Evolutionary conservation across 2,888 invertebrate species (phyloP).

Genomic region (Oligia latruncula): DNA sequence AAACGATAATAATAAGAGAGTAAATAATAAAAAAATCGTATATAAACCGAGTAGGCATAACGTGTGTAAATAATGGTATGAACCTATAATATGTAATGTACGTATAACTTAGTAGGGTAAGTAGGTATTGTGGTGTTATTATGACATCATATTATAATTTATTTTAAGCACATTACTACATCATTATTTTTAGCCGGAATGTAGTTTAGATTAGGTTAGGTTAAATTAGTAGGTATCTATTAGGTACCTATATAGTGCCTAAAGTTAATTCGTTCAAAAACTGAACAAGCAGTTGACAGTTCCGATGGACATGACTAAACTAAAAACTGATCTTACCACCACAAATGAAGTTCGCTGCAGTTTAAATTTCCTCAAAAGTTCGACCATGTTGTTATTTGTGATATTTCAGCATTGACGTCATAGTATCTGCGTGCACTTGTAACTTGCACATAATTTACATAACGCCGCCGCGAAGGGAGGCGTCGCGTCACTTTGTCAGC

Average conservation of each 20-base stretch:
- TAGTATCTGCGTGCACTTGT: constrained; percentile 33
- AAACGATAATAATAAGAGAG: constrained; percentile 49
- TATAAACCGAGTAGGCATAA: constrained; percentile 21
- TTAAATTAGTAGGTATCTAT: not conserved
- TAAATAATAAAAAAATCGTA: constrained; percentile 53
- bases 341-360: not conserved
- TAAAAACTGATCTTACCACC: constrained; percentile 1
- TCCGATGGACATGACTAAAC: not conserved
- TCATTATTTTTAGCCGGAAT: constrained; percentile 10
- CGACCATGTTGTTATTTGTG: constrained; percentile 11
- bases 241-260: not conserved
- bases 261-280: not conserved
- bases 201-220: not conserved
- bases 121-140: not conserved
- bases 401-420: constrained; percentile 53
- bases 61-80: constrained; percentile 13
- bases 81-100: not conserved
- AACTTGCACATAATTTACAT: constrained; percentile 54
- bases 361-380: constrained; percentile 16
- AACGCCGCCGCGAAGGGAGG: constrained; percentile 51
- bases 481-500: constrained; percentile 50
- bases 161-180: constrained; percentile 4
- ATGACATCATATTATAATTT: constrained; percentile 3
- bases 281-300: not conserved
- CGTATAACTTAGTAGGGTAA: not conserved